Conservation (phyloP, 1,140 invertebrate genomes). For the Heliothis subflexa region DNA sequence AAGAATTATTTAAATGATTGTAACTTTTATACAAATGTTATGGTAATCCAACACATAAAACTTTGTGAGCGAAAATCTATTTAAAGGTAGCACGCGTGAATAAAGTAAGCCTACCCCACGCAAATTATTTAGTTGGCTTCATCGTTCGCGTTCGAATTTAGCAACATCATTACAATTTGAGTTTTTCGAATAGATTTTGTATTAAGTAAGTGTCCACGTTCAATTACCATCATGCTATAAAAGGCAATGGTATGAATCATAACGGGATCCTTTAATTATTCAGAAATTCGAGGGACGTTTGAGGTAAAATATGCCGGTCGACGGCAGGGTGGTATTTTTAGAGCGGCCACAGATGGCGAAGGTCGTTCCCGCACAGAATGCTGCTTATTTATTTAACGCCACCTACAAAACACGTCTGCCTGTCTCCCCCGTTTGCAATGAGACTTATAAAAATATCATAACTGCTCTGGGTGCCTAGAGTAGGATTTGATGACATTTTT, state of each 20-base stretch:
- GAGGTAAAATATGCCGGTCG: slow-evolving; percentile 49
- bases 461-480: slow-evolving; percentile 31
- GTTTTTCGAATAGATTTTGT: slow-evolving; percentile 7
- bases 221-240: slow-evolving; percentile 18
- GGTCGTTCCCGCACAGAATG: slow-evolving; percentile 65
- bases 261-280: slow-evolving; percentile 52
- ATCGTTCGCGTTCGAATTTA: neutral
- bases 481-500: slow-evolving; percentile 23
- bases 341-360: slow-evolving; percentile 72
- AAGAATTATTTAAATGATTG: too few species aligned
- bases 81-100: neutral
- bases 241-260: slow-evolving; percentile 37
- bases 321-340: slow-evolving; percentile 68
- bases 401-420: slow-evolving; percentile 61
- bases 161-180: neutral
- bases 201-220: slow-evolving; percentile 16
- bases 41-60: too few species aligned
- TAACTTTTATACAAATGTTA: too few species aligned
- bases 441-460: slow-evolving; percentile 52
- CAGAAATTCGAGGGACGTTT: slow-evolving; percentile 54
- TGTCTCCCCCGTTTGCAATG: slow-evolving; percentile 55
- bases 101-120: neutral
- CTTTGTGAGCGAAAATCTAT: neutral
- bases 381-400: slow-evolving; percentile 77
- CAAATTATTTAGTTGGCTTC: neutral